A percentile compares a stretch with the other conserved stretches of the same genome.
Conservation (phyloP, 2,113 vertebrate species). For the Crypturellus undulatus region DNA sequence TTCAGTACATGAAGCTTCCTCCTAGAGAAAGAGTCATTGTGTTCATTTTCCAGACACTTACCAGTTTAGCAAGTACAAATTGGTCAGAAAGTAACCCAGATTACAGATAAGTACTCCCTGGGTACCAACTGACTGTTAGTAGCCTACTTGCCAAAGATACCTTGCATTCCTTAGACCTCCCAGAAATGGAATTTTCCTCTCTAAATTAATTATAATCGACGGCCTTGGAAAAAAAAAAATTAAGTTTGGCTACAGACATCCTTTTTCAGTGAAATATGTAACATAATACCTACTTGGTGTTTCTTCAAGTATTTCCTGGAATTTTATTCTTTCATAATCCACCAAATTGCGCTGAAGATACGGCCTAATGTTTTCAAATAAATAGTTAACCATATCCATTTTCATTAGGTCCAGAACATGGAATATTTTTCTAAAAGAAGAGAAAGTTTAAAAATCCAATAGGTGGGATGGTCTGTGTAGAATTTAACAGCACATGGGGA, state of each 20-base stretch:
- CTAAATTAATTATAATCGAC: neutral
- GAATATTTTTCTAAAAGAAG: conserved; percentile 88
- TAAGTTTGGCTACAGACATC: neutral
- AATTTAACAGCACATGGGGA: fast-evolving
- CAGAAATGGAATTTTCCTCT: neutral
- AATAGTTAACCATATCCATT: conserved; percentile 87
- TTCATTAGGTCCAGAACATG: conserved; percentile 94
- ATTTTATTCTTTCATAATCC: conserved; percentile 90
- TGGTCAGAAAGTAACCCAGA: neutral
- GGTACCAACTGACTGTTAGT: neutral
- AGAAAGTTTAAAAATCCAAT: neutral
- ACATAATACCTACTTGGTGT: conserved; percentile 87
- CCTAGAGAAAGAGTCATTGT: neutral
- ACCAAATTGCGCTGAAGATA: conserved; percentile 87
- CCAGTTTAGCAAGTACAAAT: neutral
- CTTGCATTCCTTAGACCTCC: neutral
- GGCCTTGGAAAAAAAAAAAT: neutral
- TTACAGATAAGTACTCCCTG: neutral
- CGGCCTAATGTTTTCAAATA: conserved; percentile 84
- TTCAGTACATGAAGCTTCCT: neutral
- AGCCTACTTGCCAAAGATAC: neutral
- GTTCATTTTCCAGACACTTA: neutral
- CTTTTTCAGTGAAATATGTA: neutral
- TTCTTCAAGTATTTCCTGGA: conserved; percentile 92
- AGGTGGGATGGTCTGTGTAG: neutral